These are phyloP conservation scores for Lagopus muta DNA, from an alignment of 2,113 vertebrate genomes.

Conservation along the genomic window DNA sequence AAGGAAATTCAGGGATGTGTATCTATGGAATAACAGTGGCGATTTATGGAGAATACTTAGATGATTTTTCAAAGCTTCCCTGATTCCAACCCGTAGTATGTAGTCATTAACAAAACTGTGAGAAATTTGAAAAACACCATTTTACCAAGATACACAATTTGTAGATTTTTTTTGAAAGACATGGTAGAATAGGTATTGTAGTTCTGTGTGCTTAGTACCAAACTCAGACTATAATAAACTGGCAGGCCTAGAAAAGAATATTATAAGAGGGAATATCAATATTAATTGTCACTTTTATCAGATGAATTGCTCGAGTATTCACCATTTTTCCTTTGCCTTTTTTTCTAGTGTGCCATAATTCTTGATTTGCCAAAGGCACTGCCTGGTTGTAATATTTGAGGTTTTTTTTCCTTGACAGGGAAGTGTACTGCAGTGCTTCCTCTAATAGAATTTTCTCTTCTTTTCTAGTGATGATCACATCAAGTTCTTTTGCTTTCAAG, in stretches of 20 bases:
- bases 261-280: background rate
- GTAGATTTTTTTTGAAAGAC: background rate
- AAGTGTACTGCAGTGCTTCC: background rate
- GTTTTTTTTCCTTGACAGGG: background rate
- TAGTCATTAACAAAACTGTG: background rate
- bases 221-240: background rate
- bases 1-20: background rate
- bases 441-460: constrained; percentile 15
- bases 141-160: background rate
- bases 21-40: background rate
- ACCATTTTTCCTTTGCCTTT: background rate
- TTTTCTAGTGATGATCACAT: constrained; percentile 92
- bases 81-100: background rate
- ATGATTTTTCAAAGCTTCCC: background rate
- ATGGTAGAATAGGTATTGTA: background rate
- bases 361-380: background rate
- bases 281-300: background rate
- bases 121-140: background rate
- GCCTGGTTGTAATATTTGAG: background rate
- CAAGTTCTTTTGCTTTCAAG: constrained; percentile 99
- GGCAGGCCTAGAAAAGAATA: background rate
- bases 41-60: background rate
- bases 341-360: background rate
- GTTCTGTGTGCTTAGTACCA: background rate
- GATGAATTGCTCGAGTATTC: background rate